A percentile compares a stretch with the other conserved stretches of the same genome.
phyloP scores from a whole-genome alignment of 1,140 invertebrate genomes.

The Polyergus mexicanus region DNA sequence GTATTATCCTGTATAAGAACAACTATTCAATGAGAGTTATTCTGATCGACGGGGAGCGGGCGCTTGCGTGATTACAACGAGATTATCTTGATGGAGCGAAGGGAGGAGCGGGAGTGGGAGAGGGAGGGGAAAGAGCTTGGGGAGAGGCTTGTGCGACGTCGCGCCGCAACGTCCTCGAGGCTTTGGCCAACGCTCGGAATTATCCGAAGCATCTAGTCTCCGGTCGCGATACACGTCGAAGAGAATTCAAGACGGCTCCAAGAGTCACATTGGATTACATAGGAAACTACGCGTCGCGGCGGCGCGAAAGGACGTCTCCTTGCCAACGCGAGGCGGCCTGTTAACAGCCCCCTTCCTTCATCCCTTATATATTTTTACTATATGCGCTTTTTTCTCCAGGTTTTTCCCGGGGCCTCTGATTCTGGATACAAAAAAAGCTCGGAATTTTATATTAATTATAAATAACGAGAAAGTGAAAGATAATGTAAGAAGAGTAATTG shows the following conservation, averaged over 20 bases:
- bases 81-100: constrained; percentile 26
- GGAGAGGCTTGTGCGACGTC: constrained; percentile 10
- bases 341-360: not conserved
- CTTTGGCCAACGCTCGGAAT: constrained; percentile 28
- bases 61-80: constrained; percentile 35
- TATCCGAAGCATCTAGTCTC: constrained; percentile 37
- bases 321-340: not conserved
- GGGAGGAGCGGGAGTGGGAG: too few species aligned
- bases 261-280: constrained; percentile 54
- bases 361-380: constrained; percentile 19
- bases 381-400: not conserved
- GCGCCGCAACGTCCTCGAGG: constrained; percentile 26
- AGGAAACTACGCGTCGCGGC: constrained; percentile 38
- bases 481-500: not conserved
- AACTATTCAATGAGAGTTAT: constrained; percentile 28
- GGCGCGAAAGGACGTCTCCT: not conserved
- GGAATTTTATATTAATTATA: not conserved
- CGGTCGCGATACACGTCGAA: constrained; percentile 48
- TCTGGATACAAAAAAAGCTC: not conserved
- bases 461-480: not conserved
- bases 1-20: constrained; percentile 19
- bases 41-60: not conserved
- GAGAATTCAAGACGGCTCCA: constrained; percentile 53
- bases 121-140: too few species aligned
- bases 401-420: too few species aligned